These are phyloP conservation scores for Triplophysa dalaica DNA, from an alignment of 2,113 vertebrate species.

Conservation along the genomic window DNA sequence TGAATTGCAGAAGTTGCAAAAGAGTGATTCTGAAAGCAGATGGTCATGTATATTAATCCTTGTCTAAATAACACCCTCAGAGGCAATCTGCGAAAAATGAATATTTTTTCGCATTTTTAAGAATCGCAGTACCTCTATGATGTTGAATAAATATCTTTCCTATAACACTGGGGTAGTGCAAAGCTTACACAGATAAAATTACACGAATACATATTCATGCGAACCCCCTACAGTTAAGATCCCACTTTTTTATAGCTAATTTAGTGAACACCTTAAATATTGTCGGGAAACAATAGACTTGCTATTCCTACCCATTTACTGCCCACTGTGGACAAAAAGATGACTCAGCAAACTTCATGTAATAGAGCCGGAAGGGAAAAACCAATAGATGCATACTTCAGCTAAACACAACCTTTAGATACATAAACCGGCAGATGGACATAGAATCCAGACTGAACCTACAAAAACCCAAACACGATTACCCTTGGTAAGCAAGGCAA, in stretches of 20 bases:
- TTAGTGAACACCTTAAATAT: not conserved
- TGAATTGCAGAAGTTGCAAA: conserved; percentile 26
- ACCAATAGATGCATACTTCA: conserved; percentile 34
- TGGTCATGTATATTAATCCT: conserved; percentile 56
- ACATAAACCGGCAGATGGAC: not conserved
- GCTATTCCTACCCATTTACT: conserved; percentile 20
- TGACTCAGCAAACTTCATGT: conserved; percentile 33
- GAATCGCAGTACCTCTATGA: not conserved
- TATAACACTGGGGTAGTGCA: not conserved
- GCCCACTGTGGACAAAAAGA: conserved; percentile 28
- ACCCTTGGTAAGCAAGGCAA: not conserved
- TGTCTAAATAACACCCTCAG: conserved; percentile 22
- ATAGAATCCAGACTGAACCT: not conserved
- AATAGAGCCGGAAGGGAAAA: conserved; percentile 32
- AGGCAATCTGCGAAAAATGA: conserved; percentile 21
- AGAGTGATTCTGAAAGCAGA: conserved; percentile 49
- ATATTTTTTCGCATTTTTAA: conserved; percentile 19
- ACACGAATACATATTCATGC: not conserved
- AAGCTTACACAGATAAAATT: not conserved
- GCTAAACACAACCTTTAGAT: conserved; percentile 36
- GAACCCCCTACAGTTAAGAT: not conserved
- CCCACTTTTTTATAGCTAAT: not conserved
- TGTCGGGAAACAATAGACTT: conserved; percentile 17
- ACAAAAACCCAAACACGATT: not conserved
- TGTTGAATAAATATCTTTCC: not conserved